A percentile compares a stretch with the other conserved stretches of the same genome.
Conservation (phyloP, 2,113 vertebrate genomes). For the Lipotes vexillifer region DNA sequence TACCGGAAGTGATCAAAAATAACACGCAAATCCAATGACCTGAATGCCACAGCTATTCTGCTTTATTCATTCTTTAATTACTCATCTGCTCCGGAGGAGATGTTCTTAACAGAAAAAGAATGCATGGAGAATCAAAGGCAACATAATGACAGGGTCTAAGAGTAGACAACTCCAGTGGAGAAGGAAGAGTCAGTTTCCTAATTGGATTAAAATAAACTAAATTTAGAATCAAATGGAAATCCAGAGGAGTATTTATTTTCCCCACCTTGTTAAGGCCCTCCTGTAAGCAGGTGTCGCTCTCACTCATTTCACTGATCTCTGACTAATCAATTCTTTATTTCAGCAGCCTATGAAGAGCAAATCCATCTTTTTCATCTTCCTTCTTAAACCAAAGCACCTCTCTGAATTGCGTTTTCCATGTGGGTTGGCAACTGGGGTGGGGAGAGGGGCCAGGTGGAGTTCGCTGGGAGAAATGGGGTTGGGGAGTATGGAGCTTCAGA, state of each 20-base stretch:
- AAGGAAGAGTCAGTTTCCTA: background rate
- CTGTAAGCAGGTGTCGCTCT: background rate
- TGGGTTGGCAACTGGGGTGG: background rate
- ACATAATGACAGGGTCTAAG: background rate
- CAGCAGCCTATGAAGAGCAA: background rate
- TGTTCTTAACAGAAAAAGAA: background rate
- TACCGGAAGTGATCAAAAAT: background rate
- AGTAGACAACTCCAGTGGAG: background rate
- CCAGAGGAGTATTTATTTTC: background rate
- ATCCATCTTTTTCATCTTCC: background rate
- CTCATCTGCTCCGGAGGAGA: background rate
- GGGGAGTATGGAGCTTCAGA: background rate
- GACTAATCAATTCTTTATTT: slow-evolving; percentile 27
- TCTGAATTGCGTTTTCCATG: background rate
- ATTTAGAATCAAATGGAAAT: background rate
- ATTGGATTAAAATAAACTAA: background rate
- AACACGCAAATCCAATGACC: slow-evolving; percentile 30
- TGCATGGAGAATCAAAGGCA: background rate
- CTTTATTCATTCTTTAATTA: slow-evolving; percentile 8
- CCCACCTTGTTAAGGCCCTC: background rate
- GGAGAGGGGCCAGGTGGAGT: too few species aligned
- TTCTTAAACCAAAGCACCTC: background rate
- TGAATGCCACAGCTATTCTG: background rate
- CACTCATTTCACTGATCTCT: background rate
- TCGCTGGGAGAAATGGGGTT: background rate